Evolutionary conservation across 2,888 invertebrate genomes (phyloP).

Genomic region (Steinernema hermaphroditum): DNA sequence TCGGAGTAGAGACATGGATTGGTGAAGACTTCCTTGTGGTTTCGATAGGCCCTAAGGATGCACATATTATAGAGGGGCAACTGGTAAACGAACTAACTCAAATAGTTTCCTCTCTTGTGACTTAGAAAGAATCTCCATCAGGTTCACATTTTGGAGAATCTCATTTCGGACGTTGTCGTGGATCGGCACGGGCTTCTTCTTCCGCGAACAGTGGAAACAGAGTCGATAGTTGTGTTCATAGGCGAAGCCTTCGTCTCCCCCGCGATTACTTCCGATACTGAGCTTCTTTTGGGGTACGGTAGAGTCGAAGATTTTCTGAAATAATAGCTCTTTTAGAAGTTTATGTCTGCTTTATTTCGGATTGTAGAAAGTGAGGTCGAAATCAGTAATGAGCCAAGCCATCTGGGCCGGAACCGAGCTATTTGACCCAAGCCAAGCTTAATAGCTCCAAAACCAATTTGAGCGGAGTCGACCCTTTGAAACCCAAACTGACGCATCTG

Average conservation of each 20-base stretch:
- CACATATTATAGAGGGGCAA: background rate
- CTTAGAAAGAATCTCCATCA: constrained; percentile 21
- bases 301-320: background rate
- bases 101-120: constrained; percentile 16
- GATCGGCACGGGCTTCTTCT: background rate
- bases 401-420: no score
- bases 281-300: background rate
- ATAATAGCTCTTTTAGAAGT: no score
- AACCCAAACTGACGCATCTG: no score
- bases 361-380: no score
- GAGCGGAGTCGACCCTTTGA: no score
- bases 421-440: no score
- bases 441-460: no score
- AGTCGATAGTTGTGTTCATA: constrained; percentile 4
- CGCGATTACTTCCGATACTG: background rate
- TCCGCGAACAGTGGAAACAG: constrained; percentile 22
- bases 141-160: background rate
- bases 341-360: no score
- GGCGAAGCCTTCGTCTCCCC: background rate
- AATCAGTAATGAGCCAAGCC: no score
- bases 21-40: background rate
- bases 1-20: constrained; percentile 19
- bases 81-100: background rate
- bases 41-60: background rate
- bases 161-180: background rate